These are phyloP conservation scores for Anodontia alba DNA, from an alignment of 2,888 invertebrate genomes.

Conservation along the genomic window DNA sequence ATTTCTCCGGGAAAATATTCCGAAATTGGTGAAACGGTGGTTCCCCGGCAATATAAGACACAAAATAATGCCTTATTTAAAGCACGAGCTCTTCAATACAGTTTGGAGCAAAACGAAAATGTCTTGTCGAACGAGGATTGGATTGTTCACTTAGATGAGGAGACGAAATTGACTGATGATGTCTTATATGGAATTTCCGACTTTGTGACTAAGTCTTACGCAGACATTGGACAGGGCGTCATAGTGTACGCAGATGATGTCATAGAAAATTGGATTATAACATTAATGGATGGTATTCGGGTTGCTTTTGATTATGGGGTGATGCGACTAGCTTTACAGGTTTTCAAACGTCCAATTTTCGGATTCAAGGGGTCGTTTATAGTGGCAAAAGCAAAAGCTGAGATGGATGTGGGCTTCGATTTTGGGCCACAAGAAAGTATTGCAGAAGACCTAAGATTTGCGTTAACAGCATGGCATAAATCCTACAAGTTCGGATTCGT, in stretches of 20 bases:
- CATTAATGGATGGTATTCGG: conserved; percentile 29
- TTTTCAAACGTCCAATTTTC: conserved; percentile 24
- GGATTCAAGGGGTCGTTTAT: conserved; percentile 41
- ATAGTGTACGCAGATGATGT: conserved; percentile 30
- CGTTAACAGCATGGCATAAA: conserved; percentile 26
- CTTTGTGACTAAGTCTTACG: conserved; percentile 22
- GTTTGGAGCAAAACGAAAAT: conserved; percentile 27
- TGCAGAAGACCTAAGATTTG: conserved; percentile 41
- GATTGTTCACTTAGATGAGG: conserved; percentile 43
- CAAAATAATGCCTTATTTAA: conserved; percentile 29
- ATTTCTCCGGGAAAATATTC: conserved; percentile 20
- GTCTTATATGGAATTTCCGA: conserved; percentile 28
- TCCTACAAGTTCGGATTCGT: conserved; percentile 31
- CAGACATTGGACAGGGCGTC: conserved; percentile 40
- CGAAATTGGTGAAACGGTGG: conserved; percentile 33
- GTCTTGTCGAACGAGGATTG: conserved; percentile 31
- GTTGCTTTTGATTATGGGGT: conserved; percentile 38
- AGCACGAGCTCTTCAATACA: conserved; percentile 37
- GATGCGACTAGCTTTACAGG: conserved; percentile 26
- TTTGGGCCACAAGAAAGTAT: conserved; percentile 39
- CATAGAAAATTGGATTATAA: conserved; percentile 36
- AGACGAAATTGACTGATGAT: conserved; percentile 23
- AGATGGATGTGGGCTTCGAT: conserved; percentile 33
- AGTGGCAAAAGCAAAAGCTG: conserved; percentile 19
- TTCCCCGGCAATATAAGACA: conserved; percentile 27